These are phyloP conservation scores for Suillia variegata DNA, from an alignment of 2,888 invertebrate species.

Conservation along the genomic window DNA sequence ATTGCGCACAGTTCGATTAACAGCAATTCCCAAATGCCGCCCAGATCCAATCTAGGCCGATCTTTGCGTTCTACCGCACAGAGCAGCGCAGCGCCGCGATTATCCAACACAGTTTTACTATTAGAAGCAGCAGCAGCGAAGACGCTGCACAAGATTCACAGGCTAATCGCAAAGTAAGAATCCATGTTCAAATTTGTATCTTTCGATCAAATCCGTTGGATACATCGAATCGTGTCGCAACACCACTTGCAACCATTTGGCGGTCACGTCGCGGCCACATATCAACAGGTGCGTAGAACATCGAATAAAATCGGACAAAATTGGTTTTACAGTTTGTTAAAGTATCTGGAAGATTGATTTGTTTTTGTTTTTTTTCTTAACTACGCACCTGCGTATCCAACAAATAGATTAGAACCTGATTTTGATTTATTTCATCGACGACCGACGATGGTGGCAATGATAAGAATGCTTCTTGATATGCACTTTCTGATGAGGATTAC, in stretches of 20 bases:
- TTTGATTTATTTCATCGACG: too few relatives aligned
- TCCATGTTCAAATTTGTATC: background rate
- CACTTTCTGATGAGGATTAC: too few relatives aligned
- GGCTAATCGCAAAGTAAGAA: background rate
- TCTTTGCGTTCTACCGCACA: background rate
- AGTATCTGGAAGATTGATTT: too few relatives aligned
- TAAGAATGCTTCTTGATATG: too few relatives aligned
- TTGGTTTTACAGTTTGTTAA: too few relatives aligned
- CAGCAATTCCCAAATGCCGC: too few relatives aligned
- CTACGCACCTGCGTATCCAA: too few relatives aligned
- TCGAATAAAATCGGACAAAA: background rate
- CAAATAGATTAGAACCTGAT: too few relatives aligned
- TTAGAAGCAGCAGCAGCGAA: background rate
- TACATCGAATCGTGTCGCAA: background rate
- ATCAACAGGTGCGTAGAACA: background rate
- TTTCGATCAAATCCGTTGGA: background rate
- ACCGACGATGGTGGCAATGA: too few relatives aligned
- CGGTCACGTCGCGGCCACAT: background rate
- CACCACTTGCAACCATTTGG: background rate
- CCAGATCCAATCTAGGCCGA: background rate
- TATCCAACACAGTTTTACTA: constrained; percentile 1
- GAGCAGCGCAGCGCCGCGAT: background rate
- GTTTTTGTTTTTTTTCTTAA: too few relatives aligned
- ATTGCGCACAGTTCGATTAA: too few relatives aligned
- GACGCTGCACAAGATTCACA: too few relatives aligned